A percentile compares a stretch with the other conserved stretches of the same genome.
These are phyloP conservation scores for Synanthedon tipuliformis DNA, from an alignment of 2,888 invertebrate genomes.

Conservation along the genomic window DNA sequence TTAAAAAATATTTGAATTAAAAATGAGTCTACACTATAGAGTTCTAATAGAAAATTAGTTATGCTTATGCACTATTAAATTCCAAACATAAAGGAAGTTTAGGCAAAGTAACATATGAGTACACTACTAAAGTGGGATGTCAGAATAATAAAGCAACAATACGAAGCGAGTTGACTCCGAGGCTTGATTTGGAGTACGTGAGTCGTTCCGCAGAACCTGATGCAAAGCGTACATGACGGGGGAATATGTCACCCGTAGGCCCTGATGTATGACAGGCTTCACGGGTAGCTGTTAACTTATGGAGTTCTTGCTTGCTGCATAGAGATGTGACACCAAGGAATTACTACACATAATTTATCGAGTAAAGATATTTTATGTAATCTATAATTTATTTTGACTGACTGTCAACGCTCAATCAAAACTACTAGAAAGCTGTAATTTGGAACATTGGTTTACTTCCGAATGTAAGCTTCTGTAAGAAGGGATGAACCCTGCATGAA, in stretches of 20 bases:
- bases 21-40: no score
- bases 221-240: conserved; percentile 49
- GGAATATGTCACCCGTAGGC: conserved; percentile 47
- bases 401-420: no score
- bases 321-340: conserved; percentile 10
- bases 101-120: no score
- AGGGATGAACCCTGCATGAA: no score
- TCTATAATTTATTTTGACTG: no score
- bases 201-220: conserved; percentile 10
- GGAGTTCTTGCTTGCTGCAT: conserved; percentile 38
- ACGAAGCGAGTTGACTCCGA: neutral
- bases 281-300: conserved; percentile 57
- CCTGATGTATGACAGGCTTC: conserved; percentile 58
- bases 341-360: neutral
- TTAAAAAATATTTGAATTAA: no score
- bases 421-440: no score
- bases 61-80: no score
- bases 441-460: no score
- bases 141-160: neutral
- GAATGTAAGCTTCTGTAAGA: no score
- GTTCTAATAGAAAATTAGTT: no score
- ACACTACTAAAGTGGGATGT: neutral
- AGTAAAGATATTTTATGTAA: neutral
- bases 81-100: no score
- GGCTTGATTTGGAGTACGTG: neutral